phyloP scores from a whole-genome alignment of 2,888 invertebrate species.

The Drosophila flavopinicola region DNA sequence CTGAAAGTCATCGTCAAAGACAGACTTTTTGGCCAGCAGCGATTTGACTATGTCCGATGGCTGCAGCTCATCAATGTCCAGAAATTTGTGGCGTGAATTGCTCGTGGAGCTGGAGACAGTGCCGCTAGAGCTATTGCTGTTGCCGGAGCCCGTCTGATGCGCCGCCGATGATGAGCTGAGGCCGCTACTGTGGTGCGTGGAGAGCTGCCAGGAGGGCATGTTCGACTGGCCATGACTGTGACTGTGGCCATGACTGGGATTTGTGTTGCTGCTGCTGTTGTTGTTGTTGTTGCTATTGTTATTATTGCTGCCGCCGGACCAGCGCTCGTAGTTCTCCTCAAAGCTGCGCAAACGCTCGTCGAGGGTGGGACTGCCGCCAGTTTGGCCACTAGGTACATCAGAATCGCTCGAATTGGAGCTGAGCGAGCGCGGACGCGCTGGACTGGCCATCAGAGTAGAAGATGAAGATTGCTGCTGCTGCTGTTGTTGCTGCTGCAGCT shows the following conservation, averaged over 20 bases:
- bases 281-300: slow-evolving; percentile 37
- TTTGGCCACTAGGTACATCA: slow-evolving; percentile 85
- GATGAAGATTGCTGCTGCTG: slow-evolving; percentile 63
- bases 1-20: slow-evolving; percentile 98
- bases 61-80: slow-evolving; percentile 93
- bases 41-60: slow-evolving; percentile 97
- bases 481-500: slow-evolving; percentile 40
- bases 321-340: slow-evolving; percentile 96
- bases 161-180: slow-evolving; percentile 42
- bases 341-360: slow-evolving; percentile 96
- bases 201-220: slow-evolving; percentile 83
- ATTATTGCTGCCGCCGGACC: slow-evolving; percentile 87
- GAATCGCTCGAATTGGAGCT: slow-evolving; percentile 91
- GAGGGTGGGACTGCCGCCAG: slow-evolving; percentile 89
- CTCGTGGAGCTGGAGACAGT: slow-evolving; percentile 85
- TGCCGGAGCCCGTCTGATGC: slow-evolving; percentile 57
- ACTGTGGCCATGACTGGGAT: slow-evolving; percentile 84
- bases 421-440: slow-evolving; percentile 89
- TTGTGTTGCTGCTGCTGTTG: slow-evolving; percentile 36
- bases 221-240: slow-evolving; percentile 45
- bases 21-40: slow-evolving; percentile 94
- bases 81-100: slow-evolving; percentile 89
- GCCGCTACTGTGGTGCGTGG: slow-evolving; percentile 54
- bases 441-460: slow-evolving; percentile 86
- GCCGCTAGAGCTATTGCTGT: slow-evolving; percentile 84